Percentiles rank a stretch among this genome's conserved stretches.
These are phyloP conservation scores for Acrobasis suavella DNA, from an alignment of 2,888 invertebrate genomes.

Conservation along the genomic window DNA sequence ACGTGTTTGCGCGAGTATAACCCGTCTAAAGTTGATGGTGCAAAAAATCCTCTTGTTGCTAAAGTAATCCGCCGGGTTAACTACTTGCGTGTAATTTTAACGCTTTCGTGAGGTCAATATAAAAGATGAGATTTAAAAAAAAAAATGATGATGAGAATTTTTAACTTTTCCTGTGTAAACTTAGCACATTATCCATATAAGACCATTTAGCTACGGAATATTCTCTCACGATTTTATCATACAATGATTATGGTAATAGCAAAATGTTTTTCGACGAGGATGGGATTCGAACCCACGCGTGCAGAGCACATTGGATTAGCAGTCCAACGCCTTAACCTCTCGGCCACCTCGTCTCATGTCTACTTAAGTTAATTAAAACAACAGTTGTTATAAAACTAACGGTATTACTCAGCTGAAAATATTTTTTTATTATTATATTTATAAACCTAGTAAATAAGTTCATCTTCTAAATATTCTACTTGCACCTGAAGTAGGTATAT, in stretches of 20 bases:
- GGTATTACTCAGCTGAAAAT: conserved; percentile 13
- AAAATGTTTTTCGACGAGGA: conserved; percentile 84
- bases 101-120: not conserved
- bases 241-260: too few relatives aligned
- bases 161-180: too few relatives aligned
- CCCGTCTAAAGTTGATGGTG: conserved; percentile 22
- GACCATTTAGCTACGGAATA: too few relatives aligned
- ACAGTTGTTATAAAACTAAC: not conserved
- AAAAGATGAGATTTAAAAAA: not conserved
- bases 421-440: not conserved
- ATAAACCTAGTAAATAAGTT: too few relatives aligned
- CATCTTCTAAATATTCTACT: too few relatives aligned
- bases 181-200: too few relatives aligned
- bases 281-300: conserved; percentile 93
- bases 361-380: conserved; percentile 16
- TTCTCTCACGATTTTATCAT: too few relatives aligned
- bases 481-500: too few relatives aligned
- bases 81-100: conserved; percentile 8
- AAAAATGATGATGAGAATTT: too few relatives aligned
- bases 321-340: conserved; percentile 94
- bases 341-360: conserved; percentile 88
- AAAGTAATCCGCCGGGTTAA: conserved; percentile 10
- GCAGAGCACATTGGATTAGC: conserved; percentile 94
- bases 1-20: conserved; percentile 22
- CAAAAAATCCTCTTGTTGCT: conserved; percentile 21